Conservation (phyloP, 2,888 invertebrate genomes). For the Notocelia uddmanniana region DNA sequence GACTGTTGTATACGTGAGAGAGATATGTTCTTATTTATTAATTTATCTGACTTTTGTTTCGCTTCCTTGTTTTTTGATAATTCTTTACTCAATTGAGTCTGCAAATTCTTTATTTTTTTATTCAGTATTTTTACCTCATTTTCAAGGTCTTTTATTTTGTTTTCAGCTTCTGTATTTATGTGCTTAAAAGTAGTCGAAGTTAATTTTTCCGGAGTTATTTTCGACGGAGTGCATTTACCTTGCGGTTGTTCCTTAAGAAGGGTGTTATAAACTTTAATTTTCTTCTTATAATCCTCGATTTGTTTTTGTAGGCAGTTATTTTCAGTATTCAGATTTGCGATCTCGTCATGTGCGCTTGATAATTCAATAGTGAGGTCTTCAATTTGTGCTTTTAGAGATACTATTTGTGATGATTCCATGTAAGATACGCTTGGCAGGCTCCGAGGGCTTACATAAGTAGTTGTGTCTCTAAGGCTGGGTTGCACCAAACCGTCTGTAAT, state of each 20-base stretch:
- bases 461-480: too few relatives aligned
- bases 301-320: not conserved
- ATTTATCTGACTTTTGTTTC: not conserved
- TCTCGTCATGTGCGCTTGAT: not conserved
- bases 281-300: not conserved
- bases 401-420: not conserved
- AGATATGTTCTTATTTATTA: not conserved
- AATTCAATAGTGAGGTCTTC: not conserved
- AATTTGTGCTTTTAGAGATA: not conserved
- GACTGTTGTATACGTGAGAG: slow-evolving; percentile 3
- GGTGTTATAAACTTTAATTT: not conserved
- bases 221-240: not conserved
- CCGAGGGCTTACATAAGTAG: not conserved
- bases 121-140: not conserved
- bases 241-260: not conserved
- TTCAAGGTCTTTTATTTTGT: not conserved
- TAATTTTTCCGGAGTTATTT: not conserved
- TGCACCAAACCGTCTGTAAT: too few relatives aligned
- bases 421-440: not conserved
- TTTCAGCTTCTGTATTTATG: not conserved
- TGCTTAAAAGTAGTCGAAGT: not conserved
- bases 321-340: not conserved
- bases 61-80: not conserved
- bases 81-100: not conserved
- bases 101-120: not conserved